Evolutionary conservation across 2,888 invertebrate genomes (phyloP), one percentile per base, ranked within the genome.

Genomic region (Heliothis peltigera): DNA sequence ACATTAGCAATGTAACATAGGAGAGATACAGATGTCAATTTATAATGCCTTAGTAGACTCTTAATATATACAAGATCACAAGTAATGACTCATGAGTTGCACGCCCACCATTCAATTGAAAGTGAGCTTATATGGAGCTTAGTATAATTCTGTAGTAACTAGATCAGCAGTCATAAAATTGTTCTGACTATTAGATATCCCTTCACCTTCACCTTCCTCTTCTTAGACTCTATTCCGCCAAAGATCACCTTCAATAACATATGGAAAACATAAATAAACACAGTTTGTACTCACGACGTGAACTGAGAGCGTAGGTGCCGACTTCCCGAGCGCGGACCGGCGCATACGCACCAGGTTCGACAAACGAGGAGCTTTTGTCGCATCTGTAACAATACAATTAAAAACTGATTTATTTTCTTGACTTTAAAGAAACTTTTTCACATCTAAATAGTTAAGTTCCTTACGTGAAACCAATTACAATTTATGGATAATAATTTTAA

Each of bases 281-380:
- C 7, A 39, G n/a, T 22, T 2, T 8, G 46, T 64, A 72, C 95
- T 96, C 89, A 96, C 97, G 96, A 96, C 96, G 85, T 96, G 96
- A 88, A 95, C 95, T 55, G 98, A 98, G 74, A 99, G 96, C 57
- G 98, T 98, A 52, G 99, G 99, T 69, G 99, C 99, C 2, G 99
- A 99, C 91, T 99, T 98, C 56, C 99, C 99, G 83, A 99, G 96
- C 56, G 97, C 96, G 7, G 98, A 98, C 86, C 97, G 97, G 79
- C 98, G 97, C 96, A 99, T 98, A 71, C 98, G 97, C 87, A 98
- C 96, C 84, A 99, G 95, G 94, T 98, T 99, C 74, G 86, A 87
- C 74, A 85, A 84, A 64, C 93, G 89, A 75, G 86, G 69, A 64
- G 96, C 96, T 82, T 91, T 93, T 53, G 87, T 86, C 62, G 92